Evolutionary conservation across 2,113 vertebrate species (phyloP).

Genomic region (Bubalus kerabau): DNA sequence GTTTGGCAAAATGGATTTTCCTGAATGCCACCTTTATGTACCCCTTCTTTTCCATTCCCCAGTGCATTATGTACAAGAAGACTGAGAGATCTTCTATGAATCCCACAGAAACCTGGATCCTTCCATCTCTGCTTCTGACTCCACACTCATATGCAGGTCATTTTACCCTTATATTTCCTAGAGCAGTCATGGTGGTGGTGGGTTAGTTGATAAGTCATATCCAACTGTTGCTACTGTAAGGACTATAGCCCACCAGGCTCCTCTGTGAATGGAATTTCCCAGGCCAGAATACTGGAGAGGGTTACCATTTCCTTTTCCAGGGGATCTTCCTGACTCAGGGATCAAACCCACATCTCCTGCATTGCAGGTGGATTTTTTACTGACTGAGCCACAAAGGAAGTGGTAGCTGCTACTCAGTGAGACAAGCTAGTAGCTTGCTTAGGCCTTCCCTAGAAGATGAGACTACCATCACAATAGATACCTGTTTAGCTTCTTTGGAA

Average conservation of each 20-base stretch:
- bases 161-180: neutral
- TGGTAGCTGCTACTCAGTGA: neutral
- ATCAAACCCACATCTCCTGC: neutral
- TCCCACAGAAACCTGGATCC: neutral
- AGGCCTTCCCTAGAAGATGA: neutral
- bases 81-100: neutral
- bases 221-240: neutral
- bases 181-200: neutral
- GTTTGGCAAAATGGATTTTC: conserved; percentile 54
- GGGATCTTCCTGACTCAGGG: neutral
- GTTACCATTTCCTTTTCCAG: neutral
- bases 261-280: neutral
- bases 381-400: neutral
- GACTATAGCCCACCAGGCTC: neutral
- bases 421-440: neutral
- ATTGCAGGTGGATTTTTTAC: neutral
- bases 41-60: neutral
- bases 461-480: neutral
- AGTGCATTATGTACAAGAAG: neutral
- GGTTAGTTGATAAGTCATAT: neutral
- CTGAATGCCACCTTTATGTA: neutral
- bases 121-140: neutral
- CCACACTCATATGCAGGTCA: neutral
- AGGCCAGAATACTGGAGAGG: neutral
- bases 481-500: neutral